Conservation (phyloP, 2,797 vertebrate species). For the Thaleichthys pacificus region DNA sequence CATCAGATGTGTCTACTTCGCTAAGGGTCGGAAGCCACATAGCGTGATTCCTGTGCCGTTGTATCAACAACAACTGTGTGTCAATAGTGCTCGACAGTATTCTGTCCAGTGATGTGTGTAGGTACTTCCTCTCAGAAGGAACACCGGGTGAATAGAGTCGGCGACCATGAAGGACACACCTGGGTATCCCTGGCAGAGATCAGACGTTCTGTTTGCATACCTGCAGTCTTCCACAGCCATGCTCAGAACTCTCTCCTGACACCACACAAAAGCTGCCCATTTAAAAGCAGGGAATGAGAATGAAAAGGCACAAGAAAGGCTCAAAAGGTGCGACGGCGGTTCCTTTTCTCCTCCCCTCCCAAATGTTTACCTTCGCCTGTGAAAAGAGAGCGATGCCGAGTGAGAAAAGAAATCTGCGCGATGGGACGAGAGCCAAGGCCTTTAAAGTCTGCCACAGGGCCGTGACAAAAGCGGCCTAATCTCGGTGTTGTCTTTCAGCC, state of each 20-base stretch:
- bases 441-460: constrained; percentile 82
- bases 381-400: constrained; percentile 69
- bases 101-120: constrained; percentile 59
- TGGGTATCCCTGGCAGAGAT: constrained; percentile 60
- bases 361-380: constrained; percentile 68
- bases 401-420: constrained; percentile 79
- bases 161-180: constrained; percentile 62
- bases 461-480: constrained; percentile 87
- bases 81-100: constrained; percentile 53
- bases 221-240: constrained; percentile 49
- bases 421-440: constrained; percentile 79
- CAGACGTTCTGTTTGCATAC: constrained; percentile 64
- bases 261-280: constrained; percentile 65
- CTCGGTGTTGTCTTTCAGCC: constrained; percentile 82
- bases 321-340: constrained; percentile 61
- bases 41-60: constrained; percentile 29
- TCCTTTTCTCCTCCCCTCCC: constrained; percentile 57
- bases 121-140: constrained; percentile 57
- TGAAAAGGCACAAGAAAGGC: constrained; percentile 65
- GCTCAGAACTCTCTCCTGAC: constrained; percentile 25
- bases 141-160: constrained; percentile 71
- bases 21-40: constrained; percentile 13
- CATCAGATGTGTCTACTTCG: neutral
- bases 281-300: constrained; percentile 64
- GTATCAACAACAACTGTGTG: constrained; percentile 70